phyloP scores from a whole-genome alignment of 2,113 vertebrate species.

The Menidia beryllina region DNA sequence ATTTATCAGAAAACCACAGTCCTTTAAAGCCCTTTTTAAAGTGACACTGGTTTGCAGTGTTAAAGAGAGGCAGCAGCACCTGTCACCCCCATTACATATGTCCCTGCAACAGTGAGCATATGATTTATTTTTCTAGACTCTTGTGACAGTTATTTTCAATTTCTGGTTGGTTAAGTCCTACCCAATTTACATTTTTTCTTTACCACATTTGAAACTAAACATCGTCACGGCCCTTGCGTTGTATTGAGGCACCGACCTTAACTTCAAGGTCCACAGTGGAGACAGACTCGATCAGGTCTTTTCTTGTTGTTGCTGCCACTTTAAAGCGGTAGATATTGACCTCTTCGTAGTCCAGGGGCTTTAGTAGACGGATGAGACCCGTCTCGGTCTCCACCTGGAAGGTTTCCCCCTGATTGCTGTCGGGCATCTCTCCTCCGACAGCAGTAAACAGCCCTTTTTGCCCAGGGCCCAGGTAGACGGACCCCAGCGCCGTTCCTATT shows the following conservation, averaged over 20 bases:
- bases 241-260: conserved; percentile 79
- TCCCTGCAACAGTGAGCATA: background rate
- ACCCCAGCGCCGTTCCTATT: conserved; percentile 89
- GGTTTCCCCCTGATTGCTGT: conserved; percentile 89
- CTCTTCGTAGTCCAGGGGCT: conserved; percentile 90
- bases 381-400: conserved; percentile 92
- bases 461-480: conserved; percentile 85
- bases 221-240: background rate
- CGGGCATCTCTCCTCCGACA: conserved; percentile 86
- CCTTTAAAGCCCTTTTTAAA: no score
- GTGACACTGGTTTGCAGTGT: background rate
- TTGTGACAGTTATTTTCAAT: background rate
- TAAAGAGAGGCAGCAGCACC: background rate
- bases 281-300: conserved; percentile 88
- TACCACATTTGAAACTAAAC: background rate
- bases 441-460: conserved; percentile 85
- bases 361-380: conserved; percentile 89
- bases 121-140: background rate
- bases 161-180: background rate
- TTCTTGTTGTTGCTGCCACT: conserved; percentile 87
- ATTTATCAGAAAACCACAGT: no score
- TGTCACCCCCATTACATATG: no score
- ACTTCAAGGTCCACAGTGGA: conserved; percentile 92
- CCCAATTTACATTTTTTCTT: background rate
- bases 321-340: conserved; percentile 90